Evolutionary conservation across 1,140 invertebrate species (phyloP), one percentile per base, ranked within the genome.

Genomic region (Cotesia typhae): DNA sequence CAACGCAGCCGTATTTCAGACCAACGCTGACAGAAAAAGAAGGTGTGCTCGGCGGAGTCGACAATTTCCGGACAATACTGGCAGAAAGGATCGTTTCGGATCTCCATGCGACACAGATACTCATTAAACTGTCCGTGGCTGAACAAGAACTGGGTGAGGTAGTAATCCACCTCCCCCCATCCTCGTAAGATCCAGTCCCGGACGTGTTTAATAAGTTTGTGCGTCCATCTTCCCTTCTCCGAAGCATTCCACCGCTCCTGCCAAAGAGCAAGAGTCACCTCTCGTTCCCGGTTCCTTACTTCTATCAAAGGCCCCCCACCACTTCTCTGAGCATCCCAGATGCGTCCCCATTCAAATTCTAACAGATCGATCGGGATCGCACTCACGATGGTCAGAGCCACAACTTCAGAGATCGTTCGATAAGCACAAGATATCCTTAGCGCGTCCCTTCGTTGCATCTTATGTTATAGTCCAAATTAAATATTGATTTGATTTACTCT

Each of bases 351-450:
- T 41, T 82, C 76, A 35, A 59, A 52, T 1, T 71, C 75, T 14
- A 78, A 17, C 1, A 79, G 75, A n/a, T 79, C 74, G 4, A 82
- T 77, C 2, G 79, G 79, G 3, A 74, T 71, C 3, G 38, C 36
- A n/a, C 61, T 51, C 1, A 61, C 61, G 7, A 71, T 55, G 1
- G 66, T 52, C 17, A 66, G 47, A 28, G 35, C 60, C 3, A 60
- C 69, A 3, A 59, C 10, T 36, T 63, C 69, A 4, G 69, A 71
- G 9, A 71, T 41, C 51, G 51, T 71, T 6, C 69, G 38, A 47
- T 71, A 64, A 0, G 69, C 17, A 12, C 59, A 64, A 0, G 69
- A 47, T 7, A 65, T 64, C 1, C 69, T 36, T 4, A 71, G 12
- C 10, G 69, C 69, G 1, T 37, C 14, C 41, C 38, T 41, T 5